phyloP scores from a whole-genome alignment of 2,888 invertebrate species.

The Terebella lapidaria region DNA sequence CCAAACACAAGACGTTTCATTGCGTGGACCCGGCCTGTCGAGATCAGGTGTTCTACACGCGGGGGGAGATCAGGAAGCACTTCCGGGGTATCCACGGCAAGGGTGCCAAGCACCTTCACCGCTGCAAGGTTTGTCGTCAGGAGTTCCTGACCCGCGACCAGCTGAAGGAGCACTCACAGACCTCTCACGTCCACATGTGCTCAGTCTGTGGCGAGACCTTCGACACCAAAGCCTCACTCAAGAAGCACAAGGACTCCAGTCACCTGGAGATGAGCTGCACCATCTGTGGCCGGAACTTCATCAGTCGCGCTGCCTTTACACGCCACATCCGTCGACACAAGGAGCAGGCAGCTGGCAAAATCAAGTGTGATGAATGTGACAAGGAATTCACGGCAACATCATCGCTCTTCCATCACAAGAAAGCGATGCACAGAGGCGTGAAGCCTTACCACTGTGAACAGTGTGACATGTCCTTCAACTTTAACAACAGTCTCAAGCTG shows the following conservation, averaged over 20 bases:
- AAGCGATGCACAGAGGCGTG: constrained; percentile 32
- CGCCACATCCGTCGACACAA: constrained; percentile 17
- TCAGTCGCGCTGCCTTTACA: constrained; percentile 6
- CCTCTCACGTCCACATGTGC: neutral
- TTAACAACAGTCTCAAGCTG: constrained; percentile 40
- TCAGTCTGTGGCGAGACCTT: neutral
- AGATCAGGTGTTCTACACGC: neutral
- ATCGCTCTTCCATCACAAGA: constrained; percentile 38
- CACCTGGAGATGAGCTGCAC: neutral
- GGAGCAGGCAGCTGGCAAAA: constrained; percentile 1
- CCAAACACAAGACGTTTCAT: neutral
- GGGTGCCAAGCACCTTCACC: neutral
- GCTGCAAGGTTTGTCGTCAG: neutral
- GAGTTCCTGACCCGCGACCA: neutral
- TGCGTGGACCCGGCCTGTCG: neutral
- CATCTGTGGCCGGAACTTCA: neutral
- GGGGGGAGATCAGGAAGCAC: neutral
- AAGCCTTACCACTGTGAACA: constrained; percentile 39
- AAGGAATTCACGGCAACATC: constrained; percentile 36
- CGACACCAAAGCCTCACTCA: neutral
- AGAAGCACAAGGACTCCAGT: neutral
- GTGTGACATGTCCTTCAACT: constrained; percentile 39
- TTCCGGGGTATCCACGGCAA: neutral
- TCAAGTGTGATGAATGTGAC: constrained; percentile 36
- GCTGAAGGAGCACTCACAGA: neutral